Conservation (phyloP, 2,113 vertebrate species). For the Silurus asotus region DNA sequence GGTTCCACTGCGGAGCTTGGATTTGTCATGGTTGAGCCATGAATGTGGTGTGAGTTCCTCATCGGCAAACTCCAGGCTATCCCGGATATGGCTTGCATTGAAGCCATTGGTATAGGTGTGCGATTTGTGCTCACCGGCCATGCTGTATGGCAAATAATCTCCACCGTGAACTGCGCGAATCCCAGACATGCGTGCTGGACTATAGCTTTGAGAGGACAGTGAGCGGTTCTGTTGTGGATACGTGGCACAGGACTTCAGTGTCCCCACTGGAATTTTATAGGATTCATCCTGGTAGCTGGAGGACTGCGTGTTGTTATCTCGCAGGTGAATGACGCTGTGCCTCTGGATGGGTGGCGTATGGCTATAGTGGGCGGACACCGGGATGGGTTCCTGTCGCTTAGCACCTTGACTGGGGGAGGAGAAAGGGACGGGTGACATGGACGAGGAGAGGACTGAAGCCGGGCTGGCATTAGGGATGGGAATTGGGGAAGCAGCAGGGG, state of each 20-base stretch:
- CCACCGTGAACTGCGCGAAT: slow-evolving; percentile 81
- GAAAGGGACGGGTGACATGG: slow-evolving; percentile 70
- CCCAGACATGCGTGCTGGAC: slow-evolving; percentile 84
- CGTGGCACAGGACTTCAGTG: slow-evolving; percentile 92
- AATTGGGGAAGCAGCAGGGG: slow-evolving; percentile 61
- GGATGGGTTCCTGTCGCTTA: slow-evolving; percentile 79
- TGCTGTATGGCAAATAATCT: slow-evolving; percentile 74
- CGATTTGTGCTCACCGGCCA: slow-evolving; percentile 90
- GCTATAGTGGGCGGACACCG: slow-evolving; percentile 90
- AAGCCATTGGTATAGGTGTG: slow-evolving; percentile 95
- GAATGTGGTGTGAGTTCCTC: slow-evolving; percentile 79
- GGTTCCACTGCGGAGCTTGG: slow-evolving; percentile 80
- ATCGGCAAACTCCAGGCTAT: slow-evolving; percentile 90
- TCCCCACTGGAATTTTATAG: slow-evolving; percentile 85
- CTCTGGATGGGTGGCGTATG: slow-evolving; percentile 89
- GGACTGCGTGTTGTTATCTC: slow-evolving; percentile 84
- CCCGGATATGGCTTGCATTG: slow-evolving; percentile 79
- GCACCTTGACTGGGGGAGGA: slow-evolving; percentile 81
- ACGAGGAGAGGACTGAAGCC: slow-evolving; percentile 50
- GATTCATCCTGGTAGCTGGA: slow-evolving; percentile 84
- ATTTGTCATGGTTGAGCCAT: slow-evolving; percentile 86
- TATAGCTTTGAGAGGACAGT: slow-evolving; percentile 94
- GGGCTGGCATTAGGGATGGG: slow-evolving; percentile 57
- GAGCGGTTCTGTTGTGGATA: slow-evolving; percentile 97
- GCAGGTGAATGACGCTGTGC: slow-evolving; percentile 93